Percentiles rank a stretch among this genome's conserved stretches.
Conservation (phyloP, 2,888 invertebrate genomes). For the Troides oblongomaculatus region DNA sequence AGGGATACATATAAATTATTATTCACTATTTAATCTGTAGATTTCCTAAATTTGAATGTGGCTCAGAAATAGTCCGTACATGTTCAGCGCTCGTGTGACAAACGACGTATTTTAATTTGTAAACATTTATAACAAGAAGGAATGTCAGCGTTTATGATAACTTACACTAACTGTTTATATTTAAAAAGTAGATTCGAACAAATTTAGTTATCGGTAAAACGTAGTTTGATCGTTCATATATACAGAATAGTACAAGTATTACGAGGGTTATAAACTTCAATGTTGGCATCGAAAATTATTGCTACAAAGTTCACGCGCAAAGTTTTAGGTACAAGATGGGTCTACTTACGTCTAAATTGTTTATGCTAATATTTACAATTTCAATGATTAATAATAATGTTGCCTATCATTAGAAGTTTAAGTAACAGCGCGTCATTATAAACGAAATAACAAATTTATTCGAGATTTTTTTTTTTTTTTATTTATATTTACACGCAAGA, state of each 20-base stretch:
- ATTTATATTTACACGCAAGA: constrained; percentile 68
- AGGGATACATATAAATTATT: constrained; percentile 15
- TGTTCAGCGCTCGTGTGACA: background rate
- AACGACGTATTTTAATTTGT: constrained; percentile 26
- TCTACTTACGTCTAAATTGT: constrained; percentile 67
- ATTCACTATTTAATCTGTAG: constrained; percentile 16
- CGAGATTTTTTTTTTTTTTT: constrained; percentile 46
- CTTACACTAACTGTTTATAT: constrained; percentile 59
- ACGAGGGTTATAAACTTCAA: constrained; percentile 60
- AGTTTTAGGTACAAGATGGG: constrained; percentile 72
- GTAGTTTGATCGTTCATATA: constrained; percentile 67
- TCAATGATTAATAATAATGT: constrained; percentile 64
- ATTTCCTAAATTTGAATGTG: constrained; percentile 14
- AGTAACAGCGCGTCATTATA: constrained; percentile 63
- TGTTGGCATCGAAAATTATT: constrained; percentile 76
- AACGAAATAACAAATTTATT: constrained; percentile 76
- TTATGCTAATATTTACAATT: constrained; percentile 74
- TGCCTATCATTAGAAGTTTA: constrained; percentile 53
- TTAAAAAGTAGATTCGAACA: constrained; percentile 57
- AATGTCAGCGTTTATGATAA: constrained; percentile 77
- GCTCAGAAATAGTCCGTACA: constrained; percentile 19
- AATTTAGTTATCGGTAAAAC: constrained; percentile 53
- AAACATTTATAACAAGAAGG: constrained; percentile 47
- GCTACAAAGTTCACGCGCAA: constrained; percentile 70
- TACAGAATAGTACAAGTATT: constrained; percentile 59